Evolutionary conservation across 2,888 invertebrate genomes (phyloP).

Genomic region (Drosophila testacea): DNA sequence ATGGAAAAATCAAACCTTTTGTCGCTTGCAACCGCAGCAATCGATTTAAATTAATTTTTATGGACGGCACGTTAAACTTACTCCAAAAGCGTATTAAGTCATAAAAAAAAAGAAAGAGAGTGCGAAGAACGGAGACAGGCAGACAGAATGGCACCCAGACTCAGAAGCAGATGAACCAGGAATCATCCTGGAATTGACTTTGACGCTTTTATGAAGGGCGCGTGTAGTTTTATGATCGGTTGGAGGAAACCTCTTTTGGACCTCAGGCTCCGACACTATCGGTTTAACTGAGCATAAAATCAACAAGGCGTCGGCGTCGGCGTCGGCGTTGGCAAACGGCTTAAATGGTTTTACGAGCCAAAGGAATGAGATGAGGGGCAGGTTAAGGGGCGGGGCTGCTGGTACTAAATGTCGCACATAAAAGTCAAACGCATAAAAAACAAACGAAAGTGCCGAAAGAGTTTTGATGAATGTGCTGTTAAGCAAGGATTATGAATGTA

Average conservation of each 20-base stretch:
- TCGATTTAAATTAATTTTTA: conserved; percentile 75
- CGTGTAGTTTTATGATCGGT: conserved; percentile 76
- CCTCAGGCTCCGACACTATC: conserved; percentile 40
- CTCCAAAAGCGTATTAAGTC: conserved; percentile 48
- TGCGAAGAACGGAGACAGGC: conserved; percentile 17
- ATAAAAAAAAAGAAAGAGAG: conserved; percentile 39
- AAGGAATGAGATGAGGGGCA: background rate
- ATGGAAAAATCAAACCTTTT: conserved; percentile 1
- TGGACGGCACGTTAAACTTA: conserved; percentile 35
- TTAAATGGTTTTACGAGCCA: conserved; percentile 74
- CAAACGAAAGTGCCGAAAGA: conserved; percentile 67
- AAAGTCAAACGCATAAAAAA: conserved; percentile 66
- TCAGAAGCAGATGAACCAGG: conserved; percentile 7
- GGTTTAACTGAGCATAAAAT: conserved; percentile 76
- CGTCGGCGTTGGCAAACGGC: conserved; percentile 41
- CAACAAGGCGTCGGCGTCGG: conserved; percentile 69
- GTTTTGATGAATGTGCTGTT: conserved; percentile 71
- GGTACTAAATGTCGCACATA: conserved; percentile 69
- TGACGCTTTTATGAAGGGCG: conserved; percentile 71
- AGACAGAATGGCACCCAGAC: conserved; percentile 1
- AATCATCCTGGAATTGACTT: conserved; percentile 65
- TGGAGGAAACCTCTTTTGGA: background rate
- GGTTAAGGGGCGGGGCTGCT: conserved; percentile 16
- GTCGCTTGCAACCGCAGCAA: conserved; percentile 26
- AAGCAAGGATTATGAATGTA: conserved; percentile 55